These are phyloP conservation scores for Taphrorychus bicolor DNA, from an alignment of 2,888 invertebrate genomes.

Conservation along the genomic window DNA sequence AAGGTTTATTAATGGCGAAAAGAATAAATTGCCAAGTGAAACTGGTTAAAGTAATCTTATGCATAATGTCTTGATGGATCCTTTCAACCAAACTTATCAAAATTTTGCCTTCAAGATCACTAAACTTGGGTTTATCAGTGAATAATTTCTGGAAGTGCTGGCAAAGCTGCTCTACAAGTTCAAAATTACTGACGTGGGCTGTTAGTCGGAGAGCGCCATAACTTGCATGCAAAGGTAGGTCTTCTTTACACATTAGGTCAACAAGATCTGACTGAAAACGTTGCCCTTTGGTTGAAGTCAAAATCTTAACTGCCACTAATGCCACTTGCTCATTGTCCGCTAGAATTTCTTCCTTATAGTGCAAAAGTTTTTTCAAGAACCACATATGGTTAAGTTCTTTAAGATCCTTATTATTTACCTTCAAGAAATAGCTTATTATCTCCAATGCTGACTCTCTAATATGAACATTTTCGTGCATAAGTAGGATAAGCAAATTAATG, in stretches of 20 bases:
- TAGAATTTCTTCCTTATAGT: constrained; percentile 63
- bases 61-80: background rate
- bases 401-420: background rate
- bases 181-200: constrained; percentile 47
- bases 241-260: constrained; percentile 53
- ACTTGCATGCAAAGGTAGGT: constrained; percentile 59
- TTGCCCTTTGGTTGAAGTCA: constrained; percentile 46
- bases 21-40: constrained; percentile 68
- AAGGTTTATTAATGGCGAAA: constrained; percentile 59
- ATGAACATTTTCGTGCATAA: constrained; percentile 4
- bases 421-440: background rate
- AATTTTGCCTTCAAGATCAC: background rate
- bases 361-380: constrained; percentile 8
- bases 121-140: constrained; percentile 14
- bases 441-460: constrained; percentile 12
- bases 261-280: background rate
- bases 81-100: background rate
- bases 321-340: constrained; percentile 71
- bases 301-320: background rate
- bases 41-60: background rate
- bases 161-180: constrained; percentile 50
- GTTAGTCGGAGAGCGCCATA: constrained; percentile 58
- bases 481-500: constrained; percentile 22
- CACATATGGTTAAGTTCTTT: background rate
- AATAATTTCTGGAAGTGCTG: constrained; percentile 42